Base-by-base conservation (phyloP, 1,140 invertebrate genomes). In the Drosophila insularis region DNA sequence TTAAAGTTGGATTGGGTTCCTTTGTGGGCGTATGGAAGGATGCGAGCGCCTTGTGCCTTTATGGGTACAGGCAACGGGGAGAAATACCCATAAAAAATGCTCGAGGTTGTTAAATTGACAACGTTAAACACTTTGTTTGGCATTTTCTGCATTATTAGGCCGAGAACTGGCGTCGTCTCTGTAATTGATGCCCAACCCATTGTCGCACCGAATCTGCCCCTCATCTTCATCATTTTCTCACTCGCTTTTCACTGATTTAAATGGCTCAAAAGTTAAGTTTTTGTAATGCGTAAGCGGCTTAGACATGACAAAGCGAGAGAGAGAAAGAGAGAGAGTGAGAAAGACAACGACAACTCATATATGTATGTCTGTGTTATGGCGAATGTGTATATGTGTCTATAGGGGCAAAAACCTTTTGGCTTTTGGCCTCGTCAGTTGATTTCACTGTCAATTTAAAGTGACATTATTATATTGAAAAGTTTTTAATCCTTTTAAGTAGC, bases 101-200 rank as follows among this genome's bases (percentile, higher is more conserved):
- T 87, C 84, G 80, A 89, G 84, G 84, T 89, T 87, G 84, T 89
- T 87, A 87, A 87, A 87, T 87, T 87, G 84, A 87, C 84, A 87
- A 87, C 84, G 84, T 87, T 87, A 87, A 87, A 87, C 84, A 87
- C 84, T 89, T 89, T 87, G 84, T 87, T 89, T 87, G 84, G 84
- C 84, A 87, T 87, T 89, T 87, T 87, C 84, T 87, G 84, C 84
- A 87, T 87, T 87, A 87, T 87, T 87, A 87, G 84, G 85, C 84
- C 43, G 43, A 50, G 67, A 87, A 87, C 84, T 89, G 84, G 56
- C 72, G 72, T 72, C 77, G 80, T 73, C 74, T 70, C 67, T 80
- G 84, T 87, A 87, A 87, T 87, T 87, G 84, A 87, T 87, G 84
- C 84, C 68, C 56, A 66, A 78, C 63, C 68, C 71, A 46, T 46